Base-by-base conservation (phyloP, 2,113 vertebrate genomes). In the Halcyon senegalensis region DNA sequence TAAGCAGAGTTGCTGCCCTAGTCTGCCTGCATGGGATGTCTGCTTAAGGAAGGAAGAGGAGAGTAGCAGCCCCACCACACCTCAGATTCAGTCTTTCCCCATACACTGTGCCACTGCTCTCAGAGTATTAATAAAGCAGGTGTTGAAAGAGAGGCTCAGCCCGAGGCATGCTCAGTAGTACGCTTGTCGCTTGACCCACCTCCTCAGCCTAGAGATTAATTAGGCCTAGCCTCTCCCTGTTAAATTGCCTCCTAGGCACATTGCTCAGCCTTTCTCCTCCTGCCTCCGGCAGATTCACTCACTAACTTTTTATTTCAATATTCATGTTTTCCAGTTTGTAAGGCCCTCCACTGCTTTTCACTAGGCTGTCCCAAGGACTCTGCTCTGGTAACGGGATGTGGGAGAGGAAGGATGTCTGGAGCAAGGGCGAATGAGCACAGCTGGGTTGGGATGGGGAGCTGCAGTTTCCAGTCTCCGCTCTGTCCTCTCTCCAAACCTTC, bases 281-380 rank as follows among this genome's bases (percentile, higher is more conserved):
- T 69, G 86, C 92, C 95, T 87, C 53, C 37, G 91, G 95, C 94
- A 72, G 33, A 59, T 90, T 97, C 94, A 97, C 93, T 97, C 95
- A 93, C 67, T 97, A 96, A 76, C 87, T 85, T 93, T 84, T 96
- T 94, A 96, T 96, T 95, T 96, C 75, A 80, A 13, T 73, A 76
- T 88, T 90, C 87, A 46, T 66, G 75, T 95, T 96, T 96, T 95
- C 92, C 92, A 93, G 46, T 77, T 74, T 80, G 60, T 83, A 94
- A 93, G 72, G 85, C 78, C 70, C 72, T 97, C 75, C 24, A 41
- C 81, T 83, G 44, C 33, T 89, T 93, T 91, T 72, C 70, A 51
- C 33, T 25, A 46, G 62, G 48, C 41, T 85, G 63, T 16, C 74
- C 81, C 70, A 80, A 82, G 44, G 92, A 53, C 35, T 91, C 7